Evolutionary conservation across 2,797 vertebrate species (phyloP), one percentile per base, ranked within the genome.

Genomic region (Centroberyx gerrardi): DNA sequence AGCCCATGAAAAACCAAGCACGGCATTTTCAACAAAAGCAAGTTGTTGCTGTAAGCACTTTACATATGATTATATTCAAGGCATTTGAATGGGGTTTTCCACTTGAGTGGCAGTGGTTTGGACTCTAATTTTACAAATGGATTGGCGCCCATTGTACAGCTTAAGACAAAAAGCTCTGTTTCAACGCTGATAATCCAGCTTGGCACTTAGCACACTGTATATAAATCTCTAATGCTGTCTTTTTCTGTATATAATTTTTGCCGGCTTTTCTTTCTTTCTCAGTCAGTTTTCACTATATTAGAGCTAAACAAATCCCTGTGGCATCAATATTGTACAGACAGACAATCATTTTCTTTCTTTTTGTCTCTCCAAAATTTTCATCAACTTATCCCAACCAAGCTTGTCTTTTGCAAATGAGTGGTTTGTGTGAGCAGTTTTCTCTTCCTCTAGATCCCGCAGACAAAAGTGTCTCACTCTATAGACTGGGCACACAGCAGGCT

Each of bases 181-280:
- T 95, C 90, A 91, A 87, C 76, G 86, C 91, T 95, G 93, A 95
- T 95, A 95, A 95, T 94, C 87, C 89, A 90, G 88, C 88, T 94
- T 91, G 87, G 90, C 87, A 84, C 90, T 90, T 87, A 87, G 73
- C 87, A 89, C 87, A 90, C 92, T 95, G 93, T 95, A 94, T 92
- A 95, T 93, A 95, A 92, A 93, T 94, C 87, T 92, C 86, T 79
- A 90, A 93, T 90, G 88, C 90, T 89, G 88, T 93, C 78, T 93
- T 77, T 93, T 85, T 93, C 76, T 94, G 88, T 95, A 91, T 93
- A 93, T 93, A 90, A 80, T 91, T 92, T 86, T 89, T 81, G 53
- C 77, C 67, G 76, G 84, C 85, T 85, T 89, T 90, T 77, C 68
- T 89, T 90, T 88, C 68, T 79, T 87, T 83, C 84, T 90, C 84